A percentile compares a stretch with the other conserved stretches of the same genome.
phyloP scores from a whole-genome alignment of 2,888 invertebrate genomes.

The Chrysodeixis includens region DNA sequence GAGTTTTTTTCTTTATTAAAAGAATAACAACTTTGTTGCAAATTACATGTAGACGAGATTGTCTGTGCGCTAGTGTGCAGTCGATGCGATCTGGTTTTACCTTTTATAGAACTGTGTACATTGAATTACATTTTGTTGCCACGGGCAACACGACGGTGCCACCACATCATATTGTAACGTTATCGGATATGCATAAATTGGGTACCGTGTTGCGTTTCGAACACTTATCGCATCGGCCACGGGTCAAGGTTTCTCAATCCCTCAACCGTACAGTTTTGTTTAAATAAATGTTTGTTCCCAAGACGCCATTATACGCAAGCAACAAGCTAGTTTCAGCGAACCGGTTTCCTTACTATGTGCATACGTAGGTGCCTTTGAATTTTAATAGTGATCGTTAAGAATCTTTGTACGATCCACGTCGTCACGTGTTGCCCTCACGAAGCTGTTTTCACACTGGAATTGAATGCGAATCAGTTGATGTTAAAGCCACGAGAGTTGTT shows the following conservation, averaged over 20 bases:
- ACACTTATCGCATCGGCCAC: slow-evolving; percentile 35
- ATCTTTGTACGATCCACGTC: slow-evolving; percentile 20
- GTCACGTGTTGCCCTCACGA: slow-evolving; percentile 30
- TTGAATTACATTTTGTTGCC: background rate
- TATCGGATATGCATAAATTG: slow-evolving; percentile 16
- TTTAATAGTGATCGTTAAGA: slow-evolving; percentile 33
- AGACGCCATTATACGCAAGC: slow-evolving; percentile 1
- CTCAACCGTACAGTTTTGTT: slow-evolving; percentile 27
- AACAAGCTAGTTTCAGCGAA: slow-evolving; percentile 28
- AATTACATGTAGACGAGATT: background rate
- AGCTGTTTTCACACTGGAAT: slow-evolving; percentile 34
- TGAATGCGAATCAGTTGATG: slow-evolving; percentile 8
- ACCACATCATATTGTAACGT: slow-evolving; percentile 7
- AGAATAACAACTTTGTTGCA: background rate
- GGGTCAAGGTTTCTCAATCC: slow-evolving; percentile 46
- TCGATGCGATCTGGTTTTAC: slow-evolving; percentile 4
- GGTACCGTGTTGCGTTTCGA: slow-evolving; percentile 10
- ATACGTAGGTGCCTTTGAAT: slow-evolving; percentile 43
- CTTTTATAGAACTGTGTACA: slow-evolving; percentile 2
- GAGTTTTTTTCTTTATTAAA: background rate
- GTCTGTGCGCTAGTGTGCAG: background rate
- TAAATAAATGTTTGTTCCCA: slow-evolving; percentile 27
- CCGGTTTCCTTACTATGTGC: slow-evolving; percentile 43
- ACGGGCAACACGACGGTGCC: background rate
- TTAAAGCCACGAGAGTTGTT: slow-evolving; percentile 22